Evolutionary conservation across 2,888 invertebrate genomes (phyloP), one percentile per base, ranked within the genome.

Genomic region (Boloria euphrosyne): DNA sequence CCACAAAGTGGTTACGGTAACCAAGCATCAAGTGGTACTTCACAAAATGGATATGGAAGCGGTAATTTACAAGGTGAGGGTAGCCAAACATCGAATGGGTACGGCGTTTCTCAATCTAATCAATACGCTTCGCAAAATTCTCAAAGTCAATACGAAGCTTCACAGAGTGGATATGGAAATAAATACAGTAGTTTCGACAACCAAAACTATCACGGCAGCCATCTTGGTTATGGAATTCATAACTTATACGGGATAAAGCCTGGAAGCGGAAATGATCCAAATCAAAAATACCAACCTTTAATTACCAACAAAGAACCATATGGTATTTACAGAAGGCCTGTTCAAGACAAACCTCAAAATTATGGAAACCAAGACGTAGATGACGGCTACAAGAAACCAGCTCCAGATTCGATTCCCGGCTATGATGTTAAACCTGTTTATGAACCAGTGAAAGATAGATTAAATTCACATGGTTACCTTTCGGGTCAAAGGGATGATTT

Each of bases 351-450:
- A 10, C 51, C 57, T 18, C 10, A 27, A 54, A 60, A 50, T 53
- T 72, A 73, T 38, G 67, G 67, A 22, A 62, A 69, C 44, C 63
- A 63, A 18, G 69, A 50, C 6, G 47, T 46, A 50, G 46, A 63
- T 16, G 16, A 43, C 27, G 62, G 22, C 44, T 58, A 67, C 18
- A 63, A 51, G 10, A 59, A 54, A 49, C 59, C 49, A 61, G 2
- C 22, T 3, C 51, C 22, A 16, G 43, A 51, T 47, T 13, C 58
- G 10, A 38, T 38, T 2, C 52, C 52, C 13, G 31, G 16, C 18
- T 52, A 58, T n/a, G 31, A 79, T 64, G 68, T 87, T 0, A 90
- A 83, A 68, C 91, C 92, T 3, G 92, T 91, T 0, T 91, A 91
- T 53, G 91, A 91, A 65, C 79, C 82, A 51, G 89, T 86, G 1